Conservation (phyloP, 37 sponge, comb jelly and placozoan genomes). For the Haliclona indistincta region DNA sequence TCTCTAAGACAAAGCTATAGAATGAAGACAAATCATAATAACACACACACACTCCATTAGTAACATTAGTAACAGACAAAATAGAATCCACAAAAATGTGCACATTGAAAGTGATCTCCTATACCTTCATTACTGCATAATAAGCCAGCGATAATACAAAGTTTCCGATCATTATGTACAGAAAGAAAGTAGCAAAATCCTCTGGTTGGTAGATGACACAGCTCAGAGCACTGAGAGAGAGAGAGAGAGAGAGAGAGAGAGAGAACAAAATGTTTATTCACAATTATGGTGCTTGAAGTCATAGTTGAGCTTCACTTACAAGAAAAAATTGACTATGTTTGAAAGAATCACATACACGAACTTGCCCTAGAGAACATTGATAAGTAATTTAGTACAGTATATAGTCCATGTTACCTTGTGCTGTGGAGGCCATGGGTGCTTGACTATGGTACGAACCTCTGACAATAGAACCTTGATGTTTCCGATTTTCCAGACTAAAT, state of each 20-base stretch:
- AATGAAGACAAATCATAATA: too few relatives aligned
- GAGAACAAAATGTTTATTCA: neutral
- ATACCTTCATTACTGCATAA: conserved; percentile 35
- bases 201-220: conserved; percentile 11
- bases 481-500: neutral
- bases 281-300: neutral
- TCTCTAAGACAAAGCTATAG: conserved; percentile 8
- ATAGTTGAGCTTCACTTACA: conserved; percentile 13
- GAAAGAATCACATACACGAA: conserved; percentile 3
- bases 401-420: conserved; percentile 12
- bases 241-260: too few relatives aligned
- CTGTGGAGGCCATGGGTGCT: conserved; percentile 17
- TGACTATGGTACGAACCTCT: neutral
- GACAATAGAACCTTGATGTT: neutral
- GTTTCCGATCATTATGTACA: conserved; percentile 40
- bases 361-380: conserved; percentile 33
- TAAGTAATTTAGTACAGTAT: neutral
- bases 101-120: too few relatives aligned
- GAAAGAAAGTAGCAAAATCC: conserved; percentile 56
- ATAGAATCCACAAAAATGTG: too few relatives aligned
- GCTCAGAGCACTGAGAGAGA: conserved; percentile 10
- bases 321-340: conserved; percentile 16
- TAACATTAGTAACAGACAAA: too few relatives aligned
- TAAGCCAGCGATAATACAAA: conserved; percentile 26
- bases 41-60: too few relatives aligned